Conservation (phyloP, 2,113 vertebrate genomes). For the Gavia stellata region DNA sequence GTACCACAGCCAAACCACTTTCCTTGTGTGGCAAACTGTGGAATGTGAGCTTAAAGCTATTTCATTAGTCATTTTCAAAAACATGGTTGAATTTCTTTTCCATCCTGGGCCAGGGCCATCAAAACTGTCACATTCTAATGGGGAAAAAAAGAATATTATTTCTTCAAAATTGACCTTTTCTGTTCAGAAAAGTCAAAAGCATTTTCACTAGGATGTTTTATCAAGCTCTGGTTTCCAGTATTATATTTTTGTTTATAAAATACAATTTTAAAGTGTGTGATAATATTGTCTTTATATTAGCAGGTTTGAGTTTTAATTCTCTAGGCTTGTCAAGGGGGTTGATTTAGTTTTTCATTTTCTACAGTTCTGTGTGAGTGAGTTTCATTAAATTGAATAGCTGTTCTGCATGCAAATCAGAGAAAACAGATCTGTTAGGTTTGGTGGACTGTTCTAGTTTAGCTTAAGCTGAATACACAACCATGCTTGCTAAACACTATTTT, state of each 20-base stretch:
- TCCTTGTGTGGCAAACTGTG: not conserved
- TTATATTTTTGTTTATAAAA: not conserved
- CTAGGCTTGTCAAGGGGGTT: not conserved
- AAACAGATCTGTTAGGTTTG: not conserved
- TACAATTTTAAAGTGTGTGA: not conserved
- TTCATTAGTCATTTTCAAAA: not conserved
- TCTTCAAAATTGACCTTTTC: not conserved
- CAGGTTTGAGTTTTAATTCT: not conserved
- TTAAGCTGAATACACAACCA: not conserved
- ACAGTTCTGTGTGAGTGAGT: slow-evolving; percentile 18
- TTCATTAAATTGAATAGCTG: not conserved
- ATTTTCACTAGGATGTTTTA: not conserved
- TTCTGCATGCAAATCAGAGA: not conserved
- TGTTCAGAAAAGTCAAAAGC: not conserved
- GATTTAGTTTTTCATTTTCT: slow-evolving; percentile 15
- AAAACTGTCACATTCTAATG: not conserved
- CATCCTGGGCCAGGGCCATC: not conserved
- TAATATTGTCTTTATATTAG: not conserved
- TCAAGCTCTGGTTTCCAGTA: not conserved
- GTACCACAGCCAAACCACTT: not conserved
- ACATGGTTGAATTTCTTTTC: not conserved
- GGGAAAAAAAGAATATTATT: not conserved
- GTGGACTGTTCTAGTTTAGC: not conserved
- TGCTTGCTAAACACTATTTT: not conserved
- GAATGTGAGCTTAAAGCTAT: not conserved